Base-by-base conservation (phyloP, 2,113 vertebrate genomes). In the Microtus montanus region DNA sequence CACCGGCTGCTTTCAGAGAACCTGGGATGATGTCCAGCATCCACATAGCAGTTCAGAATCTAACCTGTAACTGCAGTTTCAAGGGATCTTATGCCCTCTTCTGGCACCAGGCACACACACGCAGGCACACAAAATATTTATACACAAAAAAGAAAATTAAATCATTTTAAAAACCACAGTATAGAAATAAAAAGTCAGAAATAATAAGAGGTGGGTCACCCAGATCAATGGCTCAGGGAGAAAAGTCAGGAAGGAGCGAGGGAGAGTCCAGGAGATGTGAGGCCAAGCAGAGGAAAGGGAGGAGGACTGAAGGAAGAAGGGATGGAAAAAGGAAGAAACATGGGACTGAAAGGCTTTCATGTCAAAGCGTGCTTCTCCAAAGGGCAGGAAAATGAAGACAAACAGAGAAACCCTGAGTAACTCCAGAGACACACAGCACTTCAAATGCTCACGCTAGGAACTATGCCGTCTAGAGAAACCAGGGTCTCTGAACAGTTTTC, bases 161-260 rank as follows among this genome's bases (percentile, higher is more conserved):
- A 54, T 64, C 74, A n/a, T 87, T 82, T 71, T 63, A 70, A 41
- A 61, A 63, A 47, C 38, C 8, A 26, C 2, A 10, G 19, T 12
- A 14, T 14, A 61, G 15, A 70, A n/a, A 82, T 47, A 30, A n/a
- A 47, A 68, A 41, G 66, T 82, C 54, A 52, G n/a, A 22, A 38
- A 64, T 74, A 73, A 85, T n/a, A 49, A 41, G n/a, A 20, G 54
- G 71, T 41, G 44, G 79, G 24, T 4, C 54, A 38, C n/a, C 15
- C 38, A 22, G 52, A 70, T 3, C 78, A 54, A 41, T 38, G 5
- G 61, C 17, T 64, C 74, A 41, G 6, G 41, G 68, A 66, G n/a
- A 28, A 12, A 0, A 26, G 68, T 0, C 33, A 12, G 33, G 84
- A 41, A 24, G 3, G 4, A 30, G n/a, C 9, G 15, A 41, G 33